Evolutionary conservation across 2,113 vertebrate species (phyloP), one percentile per base, ranked within the genome.

Genomic region (Enhydra lutris): DNA sequence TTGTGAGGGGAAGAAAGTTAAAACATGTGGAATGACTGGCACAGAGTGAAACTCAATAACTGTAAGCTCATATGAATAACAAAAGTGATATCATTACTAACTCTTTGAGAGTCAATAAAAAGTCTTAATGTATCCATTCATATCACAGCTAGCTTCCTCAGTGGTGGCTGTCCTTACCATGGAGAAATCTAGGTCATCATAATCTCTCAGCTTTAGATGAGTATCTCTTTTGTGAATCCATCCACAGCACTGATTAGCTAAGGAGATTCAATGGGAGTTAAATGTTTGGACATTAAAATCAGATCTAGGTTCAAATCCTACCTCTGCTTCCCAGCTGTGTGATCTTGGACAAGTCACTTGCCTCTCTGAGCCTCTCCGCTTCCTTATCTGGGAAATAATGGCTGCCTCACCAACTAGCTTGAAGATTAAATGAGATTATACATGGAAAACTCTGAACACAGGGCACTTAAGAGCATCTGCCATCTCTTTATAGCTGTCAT

Each of bases 401-500:
- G 50, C 29, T 87, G 63, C 15, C 36, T 94, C 26, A 8, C 4
- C 18, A 59, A 39, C 65, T 61, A 34, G n/a, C 78, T 86, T 47
- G 57, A 50, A 52, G 91, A 74, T 57, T 74, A 76, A 84, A 59
- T 20, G 9, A 84, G 39, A 65, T 36, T 89, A 52, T 57, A 76
- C 45, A n/a, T 6, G 42, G 93, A 94, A n/a, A 87, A 81, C 80
- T 88, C 71, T 71, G 80, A 81, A 42, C 76, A 50, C 11, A 85
- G 92, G 81, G 69, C 91, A 67, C 52, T 90, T 26, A 10, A 50
- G 87, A 92, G 88, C 93, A 80, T 76, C 95, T 96, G 95, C 76
- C 50, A 9, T 83, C n/a, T 94, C 95, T 94, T 92, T 87, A 80
- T 84, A 94, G 85, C 89, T 89, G 65, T 86, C 85, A n/a, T 73